A percentile compares a stretch with the other conserved stretches of the same genome.
Conservation (phyloP, 2,888 invertebrate species). For the Phaonia tiefii region DNA sequence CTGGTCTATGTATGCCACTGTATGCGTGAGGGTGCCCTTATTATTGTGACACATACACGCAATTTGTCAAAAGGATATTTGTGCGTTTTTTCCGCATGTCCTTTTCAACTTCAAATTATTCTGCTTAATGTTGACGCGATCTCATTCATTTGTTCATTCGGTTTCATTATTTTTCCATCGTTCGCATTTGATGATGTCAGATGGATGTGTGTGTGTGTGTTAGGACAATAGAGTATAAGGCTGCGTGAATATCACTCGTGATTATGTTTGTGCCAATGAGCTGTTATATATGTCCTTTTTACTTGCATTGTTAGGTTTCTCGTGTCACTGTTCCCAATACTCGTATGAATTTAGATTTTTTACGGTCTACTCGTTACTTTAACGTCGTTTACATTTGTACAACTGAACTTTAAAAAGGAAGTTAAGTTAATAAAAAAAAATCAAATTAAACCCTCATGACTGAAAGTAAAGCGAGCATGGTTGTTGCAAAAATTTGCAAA, state of each 20-base stretch:
- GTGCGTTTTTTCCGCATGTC: slow-evolving; percentile 14
- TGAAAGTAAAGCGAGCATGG: not conserved
- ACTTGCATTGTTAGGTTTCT: slow-evolving; percentile 38
- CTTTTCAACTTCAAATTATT: not conserved
- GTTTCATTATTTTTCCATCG: slow-evolving; percentile 9
- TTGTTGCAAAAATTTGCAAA: no score
- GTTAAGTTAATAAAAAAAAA: not conserved
- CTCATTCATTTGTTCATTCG: slow-evolving; percentile 11
- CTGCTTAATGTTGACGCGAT: not conserved
- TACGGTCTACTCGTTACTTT: no score
- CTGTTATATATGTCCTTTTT: slow-evolving; percentile 30
- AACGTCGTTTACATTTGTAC: slow-evolving; percentile 12
- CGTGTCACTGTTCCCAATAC: slow-evolving; percentile 47
- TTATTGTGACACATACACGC: slow-evolving; percentile 41
- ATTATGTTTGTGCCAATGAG: slow-evolving; percentile 11
- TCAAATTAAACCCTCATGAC: slow-evolving; percentile 21
- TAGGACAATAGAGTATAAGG: no score
- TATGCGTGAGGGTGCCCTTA: slow-evolving; percentile 19
- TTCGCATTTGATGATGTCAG: not conserved
- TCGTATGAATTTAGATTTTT: no score
- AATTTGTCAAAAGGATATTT: slow-evolving; percentile 55
- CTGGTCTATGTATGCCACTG: not conserved
- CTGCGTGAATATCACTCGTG: not conserved
- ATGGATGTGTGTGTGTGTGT: not conserved
- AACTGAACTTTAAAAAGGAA: not conserved